Percentiles rank a stretch among this genome's conserved stretches.
These are phyloP conservation scores for Leucania comma DNA, from an alignment of 2,888 invertebrate species.

Conservation along the genomic window DNA sequence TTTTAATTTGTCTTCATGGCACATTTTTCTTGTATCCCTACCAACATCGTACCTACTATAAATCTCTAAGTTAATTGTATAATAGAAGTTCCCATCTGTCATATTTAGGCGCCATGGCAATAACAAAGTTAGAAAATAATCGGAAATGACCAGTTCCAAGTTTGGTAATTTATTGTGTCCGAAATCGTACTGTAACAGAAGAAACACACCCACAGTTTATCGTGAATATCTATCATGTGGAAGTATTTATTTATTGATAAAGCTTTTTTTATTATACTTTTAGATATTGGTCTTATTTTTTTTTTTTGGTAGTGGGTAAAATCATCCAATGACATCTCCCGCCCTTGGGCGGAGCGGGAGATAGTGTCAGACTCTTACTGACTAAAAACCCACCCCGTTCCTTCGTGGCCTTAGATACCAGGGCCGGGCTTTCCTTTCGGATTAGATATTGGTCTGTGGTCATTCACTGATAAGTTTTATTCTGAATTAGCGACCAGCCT, in stretches of 20 bases:
- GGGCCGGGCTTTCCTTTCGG: no score
- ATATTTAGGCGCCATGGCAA: not conserved
- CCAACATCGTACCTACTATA: not conserved
- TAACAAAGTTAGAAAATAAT: slow-evolving; percentile 32
- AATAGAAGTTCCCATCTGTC: not conserved
- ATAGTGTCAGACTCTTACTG: no score
- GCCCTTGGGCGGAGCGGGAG: no score
- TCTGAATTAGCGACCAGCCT: not conserved
- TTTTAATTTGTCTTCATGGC: no score
- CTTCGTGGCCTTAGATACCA: no score
- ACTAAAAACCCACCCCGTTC: no score
- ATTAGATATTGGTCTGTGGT: not conserved
- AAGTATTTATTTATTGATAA: slow-evolving; percentile 38
- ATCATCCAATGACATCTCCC: no score
- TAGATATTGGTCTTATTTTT: no score
- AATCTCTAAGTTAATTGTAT: not conserved
- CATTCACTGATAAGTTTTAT: slow-evolving; percentile 11
- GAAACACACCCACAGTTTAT: slow-evolving; percentile 10
- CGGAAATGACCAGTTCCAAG: slow-evolving; percentile 4
- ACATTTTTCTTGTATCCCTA: not conserved
- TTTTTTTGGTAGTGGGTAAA: no score
- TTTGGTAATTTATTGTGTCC: slow-evolving; percentile 36
- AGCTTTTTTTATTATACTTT: slow-evolving; percentile 19
- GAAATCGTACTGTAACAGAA: slow-evolving; percentile 14
- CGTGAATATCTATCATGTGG: not conserved